Percentiles rank a stretch among this genome's conserved stretches.
Evolutionary conservation across 2,888 invertebrate genomes (phyloP).

Genomic region (Eupithecia exiguata): DNA sequence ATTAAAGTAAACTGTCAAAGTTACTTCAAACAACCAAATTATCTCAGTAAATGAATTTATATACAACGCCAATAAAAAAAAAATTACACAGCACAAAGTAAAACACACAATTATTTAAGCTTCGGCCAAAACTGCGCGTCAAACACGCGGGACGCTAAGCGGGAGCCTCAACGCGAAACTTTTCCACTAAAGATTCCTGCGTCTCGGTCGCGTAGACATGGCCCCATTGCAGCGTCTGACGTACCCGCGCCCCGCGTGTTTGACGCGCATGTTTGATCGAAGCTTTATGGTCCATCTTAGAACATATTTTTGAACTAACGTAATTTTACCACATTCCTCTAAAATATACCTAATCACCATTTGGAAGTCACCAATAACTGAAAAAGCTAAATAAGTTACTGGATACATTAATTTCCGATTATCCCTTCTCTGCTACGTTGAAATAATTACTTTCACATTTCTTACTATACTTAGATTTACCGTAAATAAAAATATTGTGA

Average conservation of each 20-base stretch:
- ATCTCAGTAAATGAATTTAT: neutral
- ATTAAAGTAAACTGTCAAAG: neutral
- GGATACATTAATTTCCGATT: neutral
- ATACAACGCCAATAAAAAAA: neutral
- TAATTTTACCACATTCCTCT: neutral
- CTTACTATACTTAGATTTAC: neutral
- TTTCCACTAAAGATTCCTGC: neutral
- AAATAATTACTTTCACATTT: neutral
- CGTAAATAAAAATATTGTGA: constrained; percentile 2
- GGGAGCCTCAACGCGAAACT: neutral
- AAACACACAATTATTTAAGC: neutral
- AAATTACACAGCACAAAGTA: neutral
- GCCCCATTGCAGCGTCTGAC: neutral
- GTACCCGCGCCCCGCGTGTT: neutral
- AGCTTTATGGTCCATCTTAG: neutral
- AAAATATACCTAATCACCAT: neutral
- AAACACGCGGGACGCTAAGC: neutral
- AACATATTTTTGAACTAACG: neutral
- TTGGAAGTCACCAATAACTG: neutral
- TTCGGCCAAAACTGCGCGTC: neutral
- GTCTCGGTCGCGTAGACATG: neutral
- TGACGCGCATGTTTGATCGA: neutral
- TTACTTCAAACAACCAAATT: constrained; percentile 5
- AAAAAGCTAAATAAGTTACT: neutral
- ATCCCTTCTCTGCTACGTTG: neutral